phyloP scores from a whole-genome alignment of 2,797 vertebrate species.

The Lepus oiostolus region DNA sequence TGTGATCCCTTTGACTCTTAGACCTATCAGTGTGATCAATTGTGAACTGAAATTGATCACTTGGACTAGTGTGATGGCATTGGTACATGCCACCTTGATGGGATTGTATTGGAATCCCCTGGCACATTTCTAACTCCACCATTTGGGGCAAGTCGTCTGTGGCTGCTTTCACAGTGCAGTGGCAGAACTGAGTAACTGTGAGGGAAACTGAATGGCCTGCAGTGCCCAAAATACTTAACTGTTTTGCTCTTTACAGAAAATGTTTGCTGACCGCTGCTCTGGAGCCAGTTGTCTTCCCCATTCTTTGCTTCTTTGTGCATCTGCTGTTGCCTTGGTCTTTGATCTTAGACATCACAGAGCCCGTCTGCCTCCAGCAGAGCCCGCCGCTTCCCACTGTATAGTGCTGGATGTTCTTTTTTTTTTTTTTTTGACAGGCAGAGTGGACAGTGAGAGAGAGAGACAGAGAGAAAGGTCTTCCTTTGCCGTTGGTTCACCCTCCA shows the following conservation, averaged over 20 bases:
- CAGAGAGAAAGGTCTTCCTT: too few species aligned
- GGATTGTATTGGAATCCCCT: too few species aligned
- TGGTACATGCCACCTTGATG: too few species aligned
- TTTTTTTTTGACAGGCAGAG: too few species aligned
- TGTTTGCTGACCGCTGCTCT: background rate
- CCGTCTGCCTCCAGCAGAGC: background rate
- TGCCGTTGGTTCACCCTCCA: too few species aligned
- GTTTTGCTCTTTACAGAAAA: background rate
- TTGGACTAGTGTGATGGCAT: too few species aligned
- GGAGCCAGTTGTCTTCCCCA: background rate
- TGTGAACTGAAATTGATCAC: too few species aligned
- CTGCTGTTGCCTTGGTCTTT: conserved; percentile 7
- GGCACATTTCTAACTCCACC: too few species aligned
- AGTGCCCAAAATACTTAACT: conserved; percentile 29
- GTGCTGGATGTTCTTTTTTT: background rate
- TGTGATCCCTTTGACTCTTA: too few species aligned
- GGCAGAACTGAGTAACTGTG: background rate
- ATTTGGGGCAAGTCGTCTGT: background rate
- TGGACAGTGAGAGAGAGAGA: too few species aligned
- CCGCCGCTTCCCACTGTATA: background rate
- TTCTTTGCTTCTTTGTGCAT: background rate
- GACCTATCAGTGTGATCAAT: too few species aligned
- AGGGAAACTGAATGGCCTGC: background rate
- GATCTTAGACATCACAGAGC: background rate
- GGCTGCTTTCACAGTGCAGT: background rate